Percentiles rank a stretch among this genome's conserved stretches.
Conservation (phyloP, 2,113 vertebrate genomes). For the Caretta caretta region DNA sequence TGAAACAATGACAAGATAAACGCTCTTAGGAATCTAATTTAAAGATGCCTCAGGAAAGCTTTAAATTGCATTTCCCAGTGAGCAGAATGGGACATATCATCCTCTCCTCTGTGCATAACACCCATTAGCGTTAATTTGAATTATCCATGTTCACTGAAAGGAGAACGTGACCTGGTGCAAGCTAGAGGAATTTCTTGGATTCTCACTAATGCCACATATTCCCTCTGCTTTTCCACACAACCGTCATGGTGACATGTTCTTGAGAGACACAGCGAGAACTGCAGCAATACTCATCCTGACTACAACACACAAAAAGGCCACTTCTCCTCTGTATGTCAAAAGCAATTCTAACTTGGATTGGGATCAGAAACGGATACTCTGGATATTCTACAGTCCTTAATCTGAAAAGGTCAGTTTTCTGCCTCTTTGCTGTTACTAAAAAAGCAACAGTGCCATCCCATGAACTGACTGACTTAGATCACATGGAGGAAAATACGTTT, state of each 20-base stretch:
- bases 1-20: background rate
- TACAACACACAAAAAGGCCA: background rate
- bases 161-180: background rate
- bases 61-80: constrained; percentile 48
- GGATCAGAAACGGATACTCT: background rate
- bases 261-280: background rate
- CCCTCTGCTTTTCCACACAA: background rate
- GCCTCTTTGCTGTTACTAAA: background rate
- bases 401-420: background rate
- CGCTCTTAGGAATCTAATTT: background rate
- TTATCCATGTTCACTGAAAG: constrained; percentile 9
- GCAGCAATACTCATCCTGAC: background rate
- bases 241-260: rapidly evolving
- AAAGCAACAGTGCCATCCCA: rapidly evolving
- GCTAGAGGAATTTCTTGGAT: background rate
- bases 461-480: background rate
- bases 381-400: background rate
- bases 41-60: constrained; percentile 56
- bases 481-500: background rate
- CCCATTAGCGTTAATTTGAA: constrained; percentile 2
- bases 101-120: constrained; percentile 6
- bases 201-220: background rate
- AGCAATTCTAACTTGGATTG: background rate
- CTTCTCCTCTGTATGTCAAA: background rate
- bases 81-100: background rate